Conservation (phyloP, 2,797 vertebrate genomes). For the Nasua narica region DNA sequence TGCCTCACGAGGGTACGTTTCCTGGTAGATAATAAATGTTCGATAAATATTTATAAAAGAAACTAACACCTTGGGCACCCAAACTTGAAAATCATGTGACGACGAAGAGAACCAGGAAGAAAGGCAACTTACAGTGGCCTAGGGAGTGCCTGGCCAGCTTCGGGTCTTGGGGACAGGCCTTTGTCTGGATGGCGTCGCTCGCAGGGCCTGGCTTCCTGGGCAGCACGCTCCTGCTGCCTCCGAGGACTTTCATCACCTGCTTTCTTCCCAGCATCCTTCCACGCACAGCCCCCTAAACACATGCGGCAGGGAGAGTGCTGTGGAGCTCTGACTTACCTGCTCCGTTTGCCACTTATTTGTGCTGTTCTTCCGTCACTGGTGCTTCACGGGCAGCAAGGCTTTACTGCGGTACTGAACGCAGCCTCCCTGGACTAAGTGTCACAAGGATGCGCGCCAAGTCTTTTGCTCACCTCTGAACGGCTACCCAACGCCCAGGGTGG, state of each 20-base stretch:
- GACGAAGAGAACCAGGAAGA: background rate
- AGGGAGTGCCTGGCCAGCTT: constrained; percentile 83
- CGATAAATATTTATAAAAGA: background rate
- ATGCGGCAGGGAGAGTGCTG: background rate
- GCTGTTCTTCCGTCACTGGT: background rate
- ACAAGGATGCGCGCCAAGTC: rapidly evolving
- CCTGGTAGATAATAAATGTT: background rate
- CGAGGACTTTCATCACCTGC: constrained; percentile 73
- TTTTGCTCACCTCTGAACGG: background rate
- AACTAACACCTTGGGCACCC: background rate
- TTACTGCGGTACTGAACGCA: background rate
- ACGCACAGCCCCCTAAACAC: background rate
- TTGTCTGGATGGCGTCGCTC: constrained; percentile 80
- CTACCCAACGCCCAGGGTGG: background rate
- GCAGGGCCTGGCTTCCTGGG: constrained; percentile 79
- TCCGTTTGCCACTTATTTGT: background rate
- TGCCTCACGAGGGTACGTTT: background rate
- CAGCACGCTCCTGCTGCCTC: constrained; percentile 79
- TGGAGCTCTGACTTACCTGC: background rate
- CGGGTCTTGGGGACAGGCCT: constrained; percentile 81
- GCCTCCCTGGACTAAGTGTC: background rate
- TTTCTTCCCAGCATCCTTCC: constrained; percentile 81
- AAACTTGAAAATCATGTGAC: background rate
- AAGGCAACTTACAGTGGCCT: constrained; percentile 86
- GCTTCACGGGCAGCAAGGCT: background rate